Evolutionary conservation across 2,888 invertebrate genomes (phyloP), one percentile per base, ranked within the genome.

Genomic region (Drosophila niveifrons): DNA sequence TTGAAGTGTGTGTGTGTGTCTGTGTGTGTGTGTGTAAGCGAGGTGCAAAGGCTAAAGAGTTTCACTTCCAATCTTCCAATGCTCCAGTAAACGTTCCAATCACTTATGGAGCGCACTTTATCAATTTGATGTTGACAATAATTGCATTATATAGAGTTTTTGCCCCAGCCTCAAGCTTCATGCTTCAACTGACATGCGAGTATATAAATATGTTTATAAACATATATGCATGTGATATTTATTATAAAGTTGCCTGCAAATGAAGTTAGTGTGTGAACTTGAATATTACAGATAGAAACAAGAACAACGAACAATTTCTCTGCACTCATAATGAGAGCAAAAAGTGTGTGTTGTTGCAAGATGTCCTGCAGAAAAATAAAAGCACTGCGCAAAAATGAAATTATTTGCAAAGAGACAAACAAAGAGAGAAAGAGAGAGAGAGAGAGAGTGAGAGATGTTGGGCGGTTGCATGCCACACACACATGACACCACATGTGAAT

Each of bases 91-190:
- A n/a, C 34, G 0, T 36, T 36, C 7, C 13, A 39, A 13, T 39
- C 44, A 64, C 31, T 52, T 18, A 47, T 72, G 67, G 58, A 78
- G 66, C 67, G 66, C 78, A 82, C 82, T 85, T 82, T 72, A 76
- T 78, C 80, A 86, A 80, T 83, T 80, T 86, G 44, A 76, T 82
- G 71, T 78, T 73, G 74, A 76, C 71, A 76, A 76, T 83, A 85
- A 82, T 82, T 78, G 78, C 81, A 82, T 82, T 80, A 80, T 66
- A 53, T 48, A 39, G 53, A 76, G 67, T 78, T 64, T 48, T 8
- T 48, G 3, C 11, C 34, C 7, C 17, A 13, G 53, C 47, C 47
- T 29, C 31, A n/a, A n/a, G 17, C 29, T 44, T 18, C 3, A 13
- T 23, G 23, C 43, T 15, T 23, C 13, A 44, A 46, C 44, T 34